A percentile compares a stretch with the other conserved stretches of the same genome.
These are phyloP conservation scores for Acanthosepion esculentum DNA, from an alignment of 2,888 invertebrate genomes.

Conservation along the genomic window DNA sequence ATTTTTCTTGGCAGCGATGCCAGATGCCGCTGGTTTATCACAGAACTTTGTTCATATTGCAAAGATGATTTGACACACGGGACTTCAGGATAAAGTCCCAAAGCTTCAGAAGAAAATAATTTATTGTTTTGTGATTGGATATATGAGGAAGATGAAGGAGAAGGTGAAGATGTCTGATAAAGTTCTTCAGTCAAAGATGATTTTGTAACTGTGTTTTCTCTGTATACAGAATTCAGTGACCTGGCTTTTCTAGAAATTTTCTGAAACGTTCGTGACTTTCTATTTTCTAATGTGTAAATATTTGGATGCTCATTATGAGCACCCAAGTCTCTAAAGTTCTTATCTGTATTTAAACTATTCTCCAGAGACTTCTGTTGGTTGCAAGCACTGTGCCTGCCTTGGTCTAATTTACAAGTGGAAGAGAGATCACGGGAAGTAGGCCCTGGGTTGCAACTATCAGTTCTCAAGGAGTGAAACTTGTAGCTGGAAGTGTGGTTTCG, in stretches of 20 bases:
- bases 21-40: constrained; percentile 37
- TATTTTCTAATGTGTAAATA: neutral
- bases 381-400: neutral
- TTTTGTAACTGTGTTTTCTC: neutral
- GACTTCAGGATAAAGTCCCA: neutral
- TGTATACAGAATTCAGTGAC: neutral
- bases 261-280: constrained; percentile 1
- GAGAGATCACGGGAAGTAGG: neutral
- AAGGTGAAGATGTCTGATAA: neutral
- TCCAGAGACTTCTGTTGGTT: neutral
- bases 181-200: neutral
- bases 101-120: constrained; percentile 37
- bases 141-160: neutral
- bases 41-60: constrained; percentile 45
- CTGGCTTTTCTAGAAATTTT: neutral
- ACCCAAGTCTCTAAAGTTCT: neutral
- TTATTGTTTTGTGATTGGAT: constrained; percentile 25
- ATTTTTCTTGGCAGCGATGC: neutral
- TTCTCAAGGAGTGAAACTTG: neutral
- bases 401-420: neutral
- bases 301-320: neutral
- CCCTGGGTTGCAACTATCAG: neutral
- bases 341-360: neutral
- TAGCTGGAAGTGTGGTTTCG: neutral
- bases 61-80: neutral